phyloP scores from a whole-genome alignment of 2,113 vertebrate species.

The Numenius arquata region DNA sequence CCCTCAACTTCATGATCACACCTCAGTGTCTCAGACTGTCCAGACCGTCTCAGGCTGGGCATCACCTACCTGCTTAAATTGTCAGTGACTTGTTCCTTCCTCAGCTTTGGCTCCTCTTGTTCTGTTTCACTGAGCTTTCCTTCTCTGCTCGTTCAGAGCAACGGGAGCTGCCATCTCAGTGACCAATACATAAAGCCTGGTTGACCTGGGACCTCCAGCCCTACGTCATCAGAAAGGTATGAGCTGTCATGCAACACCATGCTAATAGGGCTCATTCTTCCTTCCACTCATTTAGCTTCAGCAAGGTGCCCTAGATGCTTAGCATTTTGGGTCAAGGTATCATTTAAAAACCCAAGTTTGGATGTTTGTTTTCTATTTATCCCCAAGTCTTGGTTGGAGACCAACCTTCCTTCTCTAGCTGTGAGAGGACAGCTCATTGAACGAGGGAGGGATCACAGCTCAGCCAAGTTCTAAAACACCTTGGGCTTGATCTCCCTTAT shows the following conservation, averaged over 20 bases:
- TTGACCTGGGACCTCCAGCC: background rate
- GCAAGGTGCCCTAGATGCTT: background rate
- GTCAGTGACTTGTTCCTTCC: background rate
- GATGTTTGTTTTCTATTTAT: background rate
- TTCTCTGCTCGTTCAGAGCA: background rate
- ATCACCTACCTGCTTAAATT: background rate
- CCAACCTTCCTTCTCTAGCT: background rate
- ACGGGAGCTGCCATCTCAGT: background rate
- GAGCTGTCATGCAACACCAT: background rate
- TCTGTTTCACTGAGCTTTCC: background rate
- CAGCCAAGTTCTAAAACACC: background rate
- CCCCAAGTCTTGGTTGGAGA: fast-evolving
- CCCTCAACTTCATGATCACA: background rate
- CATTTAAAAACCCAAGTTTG: background rate
- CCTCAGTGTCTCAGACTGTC: background rate
- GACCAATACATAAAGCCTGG: background rate
- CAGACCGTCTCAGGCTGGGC: background rate
- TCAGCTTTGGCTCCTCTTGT: background rate
- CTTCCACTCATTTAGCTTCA: background rate
- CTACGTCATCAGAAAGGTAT: fast-evolving
- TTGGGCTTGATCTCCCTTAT: background rate
- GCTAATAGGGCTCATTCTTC: background rate
- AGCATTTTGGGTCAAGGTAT: background rate
- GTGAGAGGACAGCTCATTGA: background rate
- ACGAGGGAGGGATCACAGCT: background rate